Conservation (phyloP, 2,888 invertebrate species). For the Euplexia lucipara region DNA sequence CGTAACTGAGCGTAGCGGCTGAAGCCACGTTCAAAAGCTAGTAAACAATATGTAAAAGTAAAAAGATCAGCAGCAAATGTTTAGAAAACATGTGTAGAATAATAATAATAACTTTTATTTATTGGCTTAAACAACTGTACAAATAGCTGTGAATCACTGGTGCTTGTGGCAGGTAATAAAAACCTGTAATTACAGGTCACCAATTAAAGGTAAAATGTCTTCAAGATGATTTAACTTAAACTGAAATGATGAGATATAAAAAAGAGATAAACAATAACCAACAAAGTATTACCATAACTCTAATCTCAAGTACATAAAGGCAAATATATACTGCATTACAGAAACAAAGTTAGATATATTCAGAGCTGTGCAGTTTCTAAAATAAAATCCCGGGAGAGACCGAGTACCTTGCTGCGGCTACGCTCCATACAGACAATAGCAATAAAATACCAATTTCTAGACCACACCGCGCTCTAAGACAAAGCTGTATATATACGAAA, state of each 20-base stretch:
- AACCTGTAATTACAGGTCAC: no score
- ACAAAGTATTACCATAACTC: not conserved
- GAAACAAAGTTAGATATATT: slow-evolving; percentile 11
- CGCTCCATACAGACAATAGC: slow-evolving; percentile 30
- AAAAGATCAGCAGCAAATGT: no score
- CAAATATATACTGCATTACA: slow-evolving; percentile 8
- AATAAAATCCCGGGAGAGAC: slow-evolving; percentile 32
- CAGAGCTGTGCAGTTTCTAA: slow-evolving; percentile 15
- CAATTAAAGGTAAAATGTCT: no score
- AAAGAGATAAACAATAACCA: not conserved
- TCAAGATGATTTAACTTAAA: not conserved
- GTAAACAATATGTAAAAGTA: no score
- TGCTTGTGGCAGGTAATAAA: no score
- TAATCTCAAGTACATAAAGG: slow-evolving; percentile 5
- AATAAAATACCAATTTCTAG: slow-evolving; percentile 50
- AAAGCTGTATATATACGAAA: slow-evolving; percentile 17
- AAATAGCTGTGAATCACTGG: no score
- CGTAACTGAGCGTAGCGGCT: no score
- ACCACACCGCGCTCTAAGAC: slow-evolving; percentile 17
- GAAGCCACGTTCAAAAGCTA: no score
- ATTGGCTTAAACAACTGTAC: no score
- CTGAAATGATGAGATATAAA: not conserved
- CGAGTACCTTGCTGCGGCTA: slow-evolving; percentile 21
- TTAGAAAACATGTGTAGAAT: no score
- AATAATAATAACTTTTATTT: no score